Evolutionary conservation across 2,113 vertebrate genomes (phyloP).

Genomic region (Gymnorhina tibicen): DNA sequence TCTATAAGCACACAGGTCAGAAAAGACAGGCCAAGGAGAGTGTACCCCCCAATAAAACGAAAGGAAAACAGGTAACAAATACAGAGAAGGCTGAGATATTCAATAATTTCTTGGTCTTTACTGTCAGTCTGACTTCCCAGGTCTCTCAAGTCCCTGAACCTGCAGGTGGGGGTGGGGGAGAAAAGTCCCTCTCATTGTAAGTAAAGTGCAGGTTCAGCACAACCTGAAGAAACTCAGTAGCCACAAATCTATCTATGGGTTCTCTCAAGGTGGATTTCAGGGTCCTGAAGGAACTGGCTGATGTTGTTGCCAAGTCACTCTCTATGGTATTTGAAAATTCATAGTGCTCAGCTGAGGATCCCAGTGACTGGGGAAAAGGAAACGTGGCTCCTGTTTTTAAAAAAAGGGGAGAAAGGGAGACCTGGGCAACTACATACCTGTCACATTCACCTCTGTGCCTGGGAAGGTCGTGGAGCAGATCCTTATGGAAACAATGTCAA

Average conservation of each 20-base stretch:
- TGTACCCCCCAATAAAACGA: background rate
- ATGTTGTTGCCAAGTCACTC: background rate
- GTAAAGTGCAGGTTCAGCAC: too few relatives aligned
- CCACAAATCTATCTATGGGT: too few relatives aligned
- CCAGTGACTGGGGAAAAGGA: background rate
- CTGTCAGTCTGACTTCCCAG: background rate
- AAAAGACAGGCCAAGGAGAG: background rate
- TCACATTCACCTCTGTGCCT: background rate
- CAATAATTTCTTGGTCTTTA: background rate
- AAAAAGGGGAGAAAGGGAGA: background rate
- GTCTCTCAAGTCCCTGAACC: background rate
- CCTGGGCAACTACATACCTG: background rate
- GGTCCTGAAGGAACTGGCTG: background rate
- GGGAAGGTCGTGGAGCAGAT: background rate
- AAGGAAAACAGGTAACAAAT: background rate
- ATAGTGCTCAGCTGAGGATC: background rate
- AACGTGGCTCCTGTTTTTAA: background rate
- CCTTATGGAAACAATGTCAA: background rate
- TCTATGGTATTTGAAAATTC: background rate
- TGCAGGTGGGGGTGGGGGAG: accelerated
- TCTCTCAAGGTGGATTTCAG: background rate
- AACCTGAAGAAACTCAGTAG: background rate
- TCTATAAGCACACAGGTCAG: background rate
- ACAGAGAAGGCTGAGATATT: background rate
- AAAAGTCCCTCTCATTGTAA: background rate